A percentile compares a stretch with the other conserved stretches of the same genome.
Evolutionary conservation across 2,113 vertebrate species (phyloP).

Genomic region (Rhadina sibilatrix): DNA sequence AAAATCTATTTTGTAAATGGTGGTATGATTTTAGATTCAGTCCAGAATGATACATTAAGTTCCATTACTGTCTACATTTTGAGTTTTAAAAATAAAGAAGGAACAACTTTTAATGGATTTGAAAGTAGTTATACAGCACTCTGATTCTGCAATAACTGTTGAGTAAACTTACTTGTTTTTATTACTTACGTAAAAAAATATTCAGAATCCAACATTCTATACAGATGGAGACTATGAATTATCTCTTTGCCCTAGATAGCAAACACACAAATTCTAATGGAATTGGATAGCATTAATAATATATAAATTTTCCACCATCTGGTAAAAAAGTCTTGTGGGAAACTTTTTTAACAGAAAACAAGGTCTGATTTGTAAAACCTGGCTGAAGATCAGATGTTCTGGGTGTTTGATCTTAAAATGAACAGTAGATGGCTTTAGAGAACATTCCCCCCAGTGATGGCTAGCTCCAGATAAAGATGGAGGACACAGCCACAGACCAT

Average conservation of each 20-base stretch:
- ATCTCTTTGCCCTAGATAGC: slow-evolving; percentile 64
- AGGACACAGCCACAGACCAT: not conserved
- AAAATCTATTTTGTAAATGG: not conserved
- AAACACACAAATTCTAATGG: slow-evolving; percentile 62
- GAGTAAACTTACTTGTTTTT: not conserved
- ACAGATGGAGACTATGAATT: slow-evolving; percentile 62
- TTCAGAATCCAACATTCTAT: slow-evolving; percentile 26
- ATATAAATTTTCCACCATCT: slow-evolving; percentile 67
- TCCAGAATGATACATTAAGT: not conserved
- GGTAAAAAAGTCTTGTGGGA: slow-evolving; percentile 52
- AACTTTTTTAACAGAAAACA: slow-evolving; percentile 50
- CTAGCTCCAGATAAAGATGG: not conserved
- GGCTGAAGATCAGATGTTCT: not conserved
- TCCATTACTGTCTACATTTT: not conserved
- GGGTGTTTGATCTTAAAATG: not conserved
- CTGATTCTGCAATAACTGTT: not conserved
- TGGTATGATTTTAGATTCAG: not conserved
- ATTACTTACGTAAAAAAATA: slow-evolving; percentile 40
- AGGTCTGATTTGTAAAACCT: slow-evolving; percentile 49
- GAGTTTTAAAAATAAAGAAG: not conserved
- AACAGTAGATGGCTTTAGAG: slow-evolving; percentile 49
- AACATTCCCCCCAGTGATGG: fast-evolving
- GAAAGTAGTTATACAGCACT: not conserved
- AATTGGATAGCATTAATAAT: slow-evolving; percentile 73
- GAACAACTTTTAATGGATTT: not conserved